These are phyloP conservation scores for Deilephila elpenor DNA, from an alignment of 2,888 invertebrate species.

Conservation along the genomic window DNA sequence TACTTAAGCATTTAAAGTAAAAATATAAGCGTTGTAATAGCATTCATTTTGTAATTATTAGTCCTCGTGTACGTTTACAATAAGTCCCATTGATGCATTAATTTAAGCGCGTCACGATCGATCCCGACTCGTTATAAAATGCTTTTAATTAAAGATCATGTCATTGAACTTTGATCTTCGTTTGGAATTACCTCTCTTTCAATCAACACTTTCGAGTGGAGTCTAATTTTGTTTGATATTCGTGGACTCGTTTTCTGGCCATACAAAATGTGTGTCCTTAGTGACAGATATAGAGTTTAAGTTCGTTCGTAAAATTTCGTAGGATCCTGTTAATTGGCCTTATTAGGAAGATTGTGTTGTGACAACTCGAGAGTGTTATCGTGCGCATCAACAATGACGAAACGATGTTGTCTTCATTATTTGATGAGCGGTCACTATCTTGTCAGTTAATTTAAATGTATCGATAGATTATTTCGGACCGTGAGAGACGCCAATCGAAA, in stretches of 20 bases:
- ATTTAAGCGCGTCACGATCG: constrained; percentile 71
- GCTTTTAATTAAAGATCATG: constrained; percentile 61
- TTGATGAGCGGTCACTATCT: constrained; percentile 84
- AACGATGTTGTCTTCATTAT: constrained; percentile 85
- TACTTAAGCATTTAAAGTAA: constrained; percentile 48
- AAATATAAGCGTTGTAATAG: neutral
- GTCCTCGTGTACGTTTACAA: constrained; percentile 52
- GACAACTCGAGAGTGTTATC: constrained; percentile 84
- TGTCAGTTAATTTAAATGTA: constrained; percentile 85
- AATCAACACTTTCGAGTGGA: constrained; percentile 68
- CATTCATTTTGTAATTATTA: constrained; percentile 37
- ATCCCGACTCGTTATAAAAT: constrained; percentile 62
- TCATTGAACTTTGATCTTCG: constrained; percentile 83
- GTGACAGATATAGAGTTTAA: constrained; percentile 62
- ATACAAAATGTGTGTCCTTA: constrained; percentile 43
- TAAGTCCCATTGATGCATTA: constrained; percentile 58
- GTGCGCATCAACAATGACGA: constrained; percentile 85
- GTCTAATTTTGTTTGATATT: constrained; percentile 58
- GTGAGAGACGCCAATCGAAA: constrained; percentile 79
- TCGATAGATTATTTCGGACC: constrained; percentile 82
- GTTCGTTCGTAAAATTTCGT: constrained; percentile 57
- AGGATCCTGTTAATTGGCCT: constrained; percentile 82
- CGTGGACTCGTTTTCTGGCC: constrained; percentile 56
- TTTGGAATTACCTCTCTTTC: constrained; percentile 72
- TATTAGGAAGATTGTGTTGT: constrained; percentile 84